Evolutionary conservation across 2,888 invertebrate genomes (phyloP), one percentile per base, ranked within the genome.

Genomic region (Papilio demoleus): DNA sequence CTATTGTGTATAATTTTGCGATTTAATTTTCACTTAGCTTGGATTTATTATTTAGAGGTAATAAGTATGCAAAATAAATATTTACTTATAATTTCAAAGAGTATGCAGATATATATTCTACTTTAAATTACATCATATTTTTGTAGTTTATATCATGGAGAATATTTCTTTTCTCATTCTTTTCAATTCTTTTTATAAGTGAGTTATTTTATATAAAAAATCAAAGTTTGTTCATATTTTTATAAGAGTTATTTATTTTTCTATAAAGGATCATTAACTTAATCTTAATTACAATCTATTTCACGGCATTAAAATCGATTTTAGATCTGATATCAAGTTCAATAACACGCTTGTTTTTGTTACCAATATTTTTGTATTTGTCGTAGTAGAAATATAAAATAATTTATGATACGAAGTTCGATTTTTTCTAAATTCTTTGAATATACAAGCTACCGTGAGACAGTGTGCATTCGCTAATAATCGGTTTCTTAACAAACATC

Each of bases 1-100:
- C 65, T 70, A 70, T 67, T 59, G 60, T 67, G 12, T 19, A 40
- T 31, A 62, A 56, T 67, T 53, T 53, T 11, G 14, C 22, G 22
- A 19, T 42, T n/a, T 17, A 14, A 14, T 12, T 36, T 8, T 12
- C 45, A 62, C 17, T 24, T 58, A 27, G 47, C 8, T 24, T 14
- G 17, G 27, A 14, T 27, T 56, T 58, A 34, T 45, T 58, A 22
- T 22, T 4, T 40, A 27, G n/a, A 24, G 22, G 4, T 14, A 34
- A 50, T 1, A 31, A 40, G 14, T 14, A 45, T 4, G 9, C 22
- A 31, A 17, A 22, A 40, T 12, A 19, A 14, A 47, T 47, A 11
- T 22, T 47, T 22, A 3, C 12, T 11, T 19, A 22, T 47, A 12
- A 47, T 47, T 22, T 47, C n/a, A n/a, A n/a, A n/a, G n/a, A n/a